These are phyloP conservation scores for Lepeophtheirus salmonis DNA, from an alignment of 1,140 invertebrate genomes.

Conservation along the genomic window DNA sequence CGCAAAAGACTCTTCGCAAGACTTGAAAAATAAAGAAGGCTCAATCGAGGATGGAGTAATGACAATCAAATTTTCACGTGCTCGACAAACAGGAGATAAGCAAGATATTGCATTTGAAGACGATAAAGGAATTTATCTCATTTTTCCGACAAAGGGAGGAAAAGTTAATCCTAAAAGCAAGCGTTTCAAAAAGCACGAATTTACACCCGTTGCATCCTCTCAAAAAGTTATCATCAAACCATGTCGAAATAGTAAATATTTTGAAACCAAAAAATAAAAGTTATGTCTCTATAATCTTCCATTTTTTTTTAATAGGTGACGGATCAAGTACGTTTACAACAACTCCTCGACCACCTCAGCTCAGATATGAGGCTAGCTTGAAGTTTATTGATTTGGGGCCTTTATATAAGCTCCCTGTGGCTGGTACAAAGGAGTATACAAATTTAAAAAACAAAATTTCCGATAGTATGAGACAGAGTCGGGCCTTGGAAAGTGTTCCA, in stretches of 20 bases:
- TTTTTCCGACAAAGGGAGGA: constrained; percentile 70
- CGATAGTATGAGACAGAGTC: constrained; percentile 38
- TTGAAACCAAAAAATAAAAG: not conserved
- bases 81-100: constrained; percentile 49
- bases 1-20: constrained; percentile 47
- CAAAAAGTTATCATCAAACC: constrained; percentile 53
- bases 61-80: constrained; percentile 56
- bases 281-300: not conserved
- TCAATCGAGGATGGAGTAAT: constrained; percentile 51
- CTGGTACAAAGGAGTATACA: constrained; percentile 47
- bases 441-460: constrained; percentile 44
- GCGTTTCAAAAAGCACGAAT: constrained; percentile 59
- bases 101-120: constrained; percentile 59
- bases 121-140: constrained; percentile 59
- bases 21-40: constrained; percentile 48
- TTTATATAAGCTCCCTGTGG: constrained; percentile 45
- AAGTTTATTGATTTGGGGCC: constrained; percentile 54
- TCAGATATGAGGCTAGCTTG: constrained; percentile 48
- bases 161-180: constrained; percentile 60
- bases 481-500: constrained; percentile 39
- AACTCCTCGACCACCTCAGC: constrained; percentile 37
- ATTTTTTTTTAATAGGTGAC: constrained; percentile 14
- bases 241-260: constrained; percentile 19
- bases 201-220: constrained; percentile 51
- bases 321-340: constrained; percentile 28